These are phyloP conservation scores for Pungitius pungitius DNA, from an alignment of 2,113 vertebrate genomes.

Conservation along the genomic window DNA sequence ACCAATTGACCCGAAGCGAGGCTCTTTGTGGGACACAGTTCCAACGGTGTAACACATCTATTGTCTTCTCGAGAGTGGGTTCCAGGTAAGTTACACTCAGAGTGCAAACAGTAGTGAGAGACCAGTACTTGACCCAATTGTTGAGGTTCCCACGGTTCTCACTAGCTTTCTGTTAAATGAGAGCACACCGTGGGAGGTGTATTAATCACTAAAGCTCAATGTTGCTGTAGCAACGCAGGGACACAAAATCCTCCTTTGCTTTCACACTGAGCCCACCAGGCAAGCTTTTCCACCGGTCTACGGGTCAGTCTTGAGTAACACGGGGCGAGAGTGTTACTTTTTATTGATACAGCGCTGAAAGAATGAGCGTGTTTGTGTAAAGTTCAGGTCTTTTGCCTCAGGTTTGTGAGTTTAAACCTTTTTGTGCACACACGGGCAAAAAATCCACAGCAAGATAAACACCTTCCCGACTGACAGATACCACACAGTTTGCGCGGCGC, in stretches of 20 bases:
- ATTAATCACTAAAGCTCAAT: slow-evolving; percentile 72
- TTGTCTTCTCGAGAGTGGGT: slow-evolving; percentile 16
- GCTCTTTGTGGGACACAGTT: neutral
- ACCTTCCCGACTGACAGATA: slow-evolving; percentile 44
- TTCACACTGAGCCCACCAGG: slow-evolving; percentile 66
- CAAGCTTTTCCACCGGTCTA: slow-evolving; percentile 51
- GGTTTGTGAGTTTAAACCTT: slow-evolving; percentile 45
- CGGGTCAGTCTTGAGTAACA: slow-evolving; percentile 55
- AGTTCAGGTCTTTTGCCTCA: slow-evolving; percentile 25
- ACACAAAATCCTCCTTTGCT: slow-evolving; percentile 69
- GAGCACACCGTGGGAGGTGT: slow-evolving; percentile 73
- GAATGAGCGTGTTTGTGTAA: slow-evolving; percentile 25
- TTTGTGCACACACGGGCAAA: slow-evolving; percentile 27
- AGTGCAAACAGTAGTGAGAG: slow-evolving; percentile 29
- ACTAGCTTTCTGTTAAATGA: slow-evolving; percentile 61
- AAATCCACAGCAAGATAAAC: slow-evolving; percentile 63
- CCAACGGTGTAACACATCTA: slow-evolving; percentile 24
- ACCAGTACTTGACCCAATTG: slow-evolving; percentile 43
- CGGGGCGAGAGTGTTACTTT: slow-evolving; percentile 36
- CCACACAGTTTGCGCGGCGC: slow-evolving; percentile 37
- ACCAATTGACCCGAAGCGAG: neutral
- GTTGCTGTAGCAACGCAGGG: slow-evolving; percentile 54
- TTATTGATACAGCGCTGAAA: slow-evolving; percentile 49
- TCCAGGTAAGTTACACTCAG: slow-evolving; percentile 31
- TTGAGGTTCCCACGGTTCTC: slow-evolving; percentile 73